Conservation (phyloP, 1,140 invertebrate genomes). For the Linepithema humile region DNA sequence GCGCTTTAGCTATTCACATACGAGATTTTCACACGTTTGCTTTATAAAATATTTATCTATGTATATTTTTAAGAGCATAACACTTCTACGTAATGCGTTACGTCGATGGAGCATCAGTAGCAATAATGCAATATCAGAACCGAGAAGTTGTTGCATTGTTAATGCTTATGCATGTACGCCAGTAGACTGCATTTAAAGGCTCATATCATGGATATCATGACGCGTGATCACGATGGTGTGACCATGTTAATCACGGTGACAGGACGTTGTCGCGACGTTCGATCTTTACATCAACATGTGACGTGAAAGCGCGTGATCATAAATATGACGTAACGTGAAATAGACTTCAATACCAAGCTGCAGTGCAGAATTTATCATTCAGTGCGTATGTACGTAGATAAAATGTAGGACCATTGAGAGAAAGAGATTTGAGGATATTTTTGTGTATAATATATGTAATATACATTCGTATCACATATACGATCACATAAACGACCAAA, state of each 20-base stretch:
- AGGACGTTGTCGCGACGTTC: conserved; percentile 4
- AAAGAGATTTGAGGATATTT: background rate
- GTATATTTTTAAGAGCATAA: conserved; percentile 13
- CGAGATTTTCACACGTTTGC: background rate
- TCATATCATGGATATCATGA: background rate
- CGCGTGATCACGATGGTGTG: background rate
- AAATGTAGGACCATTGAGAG: background rate
- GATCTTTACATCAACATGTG: background rate
- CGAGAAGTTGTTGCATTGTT: background rate
- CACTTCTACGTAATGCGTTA: background rate
- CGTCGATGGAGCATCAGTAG: conserved; percentile 3
- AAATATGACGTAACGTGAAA: conserved; percentile 7
- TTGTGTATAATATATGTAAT: background rate
- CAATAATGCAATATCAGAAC: conserved; percentile 11
- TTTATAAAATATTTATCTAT: background rate
- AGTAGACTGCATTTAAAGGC: background rate
- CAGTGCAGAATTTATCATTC: conserved; percentile 23
- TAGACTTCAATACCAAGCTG: background rate
- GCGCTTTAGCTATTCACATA: background rate
- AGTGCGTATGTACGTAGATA: background rate
- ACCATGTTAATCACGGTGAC: background rate
- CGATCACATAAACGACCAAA: background rate
- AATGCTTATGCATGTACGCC: background rate
- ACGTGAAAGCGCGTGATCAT: background rate
- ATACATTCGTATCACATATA: background rate